Evolutionary conservation across 1,140 invertebrate genomes (phyloP).

Genomic region (Ericerus pela): DNA sequence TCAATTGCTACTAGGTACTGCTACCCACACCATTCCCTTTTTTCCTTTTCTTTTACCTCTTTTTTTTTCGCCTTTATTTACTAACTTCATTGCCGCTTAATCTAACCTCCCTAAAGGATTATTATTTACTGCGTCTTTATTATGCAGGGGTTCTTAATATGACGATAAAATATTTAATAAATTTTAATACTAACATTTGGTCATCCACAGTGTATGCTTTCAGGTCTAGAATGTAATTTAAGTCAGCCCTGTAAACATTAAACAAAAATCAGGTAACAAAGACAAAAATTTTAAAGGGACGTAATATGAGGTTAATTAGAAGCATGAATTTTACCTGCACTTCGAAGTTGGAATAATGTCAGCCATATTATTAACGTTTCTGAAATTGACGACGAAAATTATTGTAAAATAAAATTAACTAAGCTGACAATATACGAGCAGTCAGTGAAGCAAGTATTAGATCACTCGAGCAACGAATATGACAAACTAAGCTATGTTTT

Average conservation of each 20-base stretch:
- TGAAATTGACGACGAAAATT: slow-evolving; percentile 8
- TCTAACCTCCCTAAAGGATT: slow-evolving; percentile 3
- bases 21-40: slow-evolving; percentile 5
- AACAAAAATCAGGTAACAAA: background rate
- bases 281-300: slow-evolving; percentile 6
- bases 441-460: too few relatives aligned
- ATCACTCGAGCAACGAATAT: too few relatives aligned
- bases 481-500: too few relatives aligned
- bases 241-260: slow-evolving; percentile 20
- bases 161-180: too few relatives aligned
- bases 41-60: slow-evolving; percentile 1
- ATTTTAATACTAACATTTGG: too few relatives aligned
- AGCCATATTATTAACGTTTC: slow-evolving; percentile 15
- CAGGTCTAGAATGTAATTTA: slow-evolving; percentile 24
- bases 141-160: too few relatives aligned
- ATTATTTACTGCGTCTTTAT: background rate
- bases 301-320: background rate
- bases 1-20: background rate
- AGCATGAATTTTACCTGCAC: slow-evolving; percentile 17
- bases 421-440: background rate
- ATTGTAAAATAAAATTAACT: background rate
- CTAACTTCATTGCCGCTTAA: slow-evolving; percentile 5
- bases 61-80: slow-evolving; percentile 1
- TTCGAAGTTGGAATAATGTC: slow-evolving; percentile 16
- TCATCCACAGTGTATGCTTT: slow-evolving; percentile 23